Conservation (phyloP, 2,888 invertebrate genomes). For the Lymantria monacha region DNA sequence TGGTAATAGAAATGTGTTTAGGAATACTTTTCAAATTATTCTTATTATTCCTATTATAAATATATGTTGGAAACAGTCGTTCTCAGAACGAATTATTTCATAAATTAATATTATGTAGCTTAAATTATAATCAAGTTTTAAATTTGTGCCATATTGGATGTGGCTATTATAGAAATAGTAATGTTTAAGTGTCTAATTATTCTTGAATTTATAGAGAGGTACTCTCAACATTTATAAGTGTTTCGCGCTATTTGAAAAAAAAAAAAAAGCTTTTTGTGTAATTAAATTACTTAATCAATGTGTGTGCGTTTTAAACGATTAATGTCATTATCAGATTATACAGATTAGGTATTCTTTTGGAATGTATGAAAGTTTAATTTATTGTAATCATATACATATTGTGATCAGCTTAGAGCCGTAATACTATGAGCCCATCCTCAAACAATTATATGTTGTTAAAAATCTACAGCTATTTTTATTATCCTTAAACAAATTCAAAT, state of each 20-base stretch:
- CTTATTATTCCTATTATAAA: conserved; percentile 2
- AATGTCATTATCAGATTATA: conserved; percentile 30
- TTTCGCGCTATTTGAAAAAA: conserved; percentile 32
- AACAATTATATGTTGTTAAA: conserved; percentile 59
- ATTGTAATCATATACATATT: conserved; percentile 33
- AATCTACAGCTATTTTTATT: conserved; percentile 16
- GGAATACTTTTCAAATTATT: conserved; percentile 24
- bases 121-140: conserved; percentile 30
- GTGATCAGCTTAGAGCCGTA: conserved; percentile 69
- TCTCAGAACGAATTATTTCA: conserved; percentile 37
- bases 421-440: conserved; percentile 40
- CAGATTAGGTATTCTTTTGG: conserved; percentile 26
- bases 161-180: conserved; percentile 30
- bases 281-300: conserved; percentile 43
- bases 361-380: conserved; percentile 29
- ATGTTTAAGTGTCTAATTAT: conserved; percentile 18
- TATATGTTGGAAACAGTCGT: conserved; percentile 13
- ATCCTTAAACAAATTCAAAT: not conserved
- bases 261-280: conserved; percentile 39
- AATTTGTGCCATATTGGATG: conserved; percentile 49
- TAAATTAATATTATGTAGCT: conserved; percentile 25
- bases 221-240: conserved; percentile 28
- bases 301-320: conserved; percentile 55
- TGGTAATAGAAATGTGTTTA: conserved; percentile 25
- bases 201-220: conserved; percentile 28